Evolutionary conservation across 2,888 invertebrate species (phyloP), one percentile per base, ranked within the genome.

Genomic region (Euclidia mi): DNA sequence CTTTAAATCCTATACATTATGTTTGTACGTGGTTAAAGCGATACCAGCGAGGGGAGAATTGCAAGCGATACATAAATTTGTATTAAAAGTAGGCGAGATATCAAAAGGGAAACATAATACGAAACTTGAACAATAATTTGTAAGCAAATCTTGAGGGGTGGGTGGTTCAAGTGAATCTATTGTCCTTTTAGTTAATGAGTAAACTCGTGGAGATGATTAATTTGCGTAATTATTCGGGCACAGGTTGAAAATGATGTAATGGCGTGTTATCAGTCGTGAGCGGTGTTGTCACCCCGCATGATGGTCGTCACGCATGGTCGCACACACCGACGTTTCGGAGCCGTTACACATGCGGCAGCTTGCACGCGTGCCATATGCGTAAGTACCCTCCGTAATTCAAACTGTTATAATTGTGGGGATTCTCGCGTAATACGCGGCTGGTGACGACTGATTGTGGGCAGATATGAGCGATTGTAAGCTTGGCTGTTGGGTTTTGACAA

Each of bases 301-400:
- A 43, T 55, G 47, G 50, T 7, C 51, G 79, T 74, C 73, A 82
- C 77, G 81, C 82, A 67, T 78, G 74, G 70, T 42, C 14, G 53
- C 52, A 11, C 73, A 73, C 53, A 56, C 73, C 66, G 74, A 76
- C 77, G 68, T 76, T 78, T 72, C 72, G 77, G 58, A 62, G 74
- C 81, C 82, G 82, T 83, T 85, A 85, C 68, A 63, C 67, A 32
- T 55, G 71, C 79, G 80, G 76, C 87, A 87, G 85, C 81, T 84
- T 84, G 85, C 76, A 64, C 56, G 65, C 57, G 61, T 65, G 71
- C 64, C 63, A 56, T 61, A 58, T 66, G 56, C 60, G 34, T 64
- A 55, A 56, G 55, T 41, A 28, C 64, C 62, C 67, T 40, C 47
- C 46, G 44, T 65, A 56, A 64, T 53, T 56, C 57, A 12, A 43